A percentile compares a stretch with the other conserved stretches of the same genome.
These are phyloP conservation scores for Hephaestus fuliginosus DNA, from an alignment of 2,797 vertebrate genomes.

Conservation along the genomic window DNA sequence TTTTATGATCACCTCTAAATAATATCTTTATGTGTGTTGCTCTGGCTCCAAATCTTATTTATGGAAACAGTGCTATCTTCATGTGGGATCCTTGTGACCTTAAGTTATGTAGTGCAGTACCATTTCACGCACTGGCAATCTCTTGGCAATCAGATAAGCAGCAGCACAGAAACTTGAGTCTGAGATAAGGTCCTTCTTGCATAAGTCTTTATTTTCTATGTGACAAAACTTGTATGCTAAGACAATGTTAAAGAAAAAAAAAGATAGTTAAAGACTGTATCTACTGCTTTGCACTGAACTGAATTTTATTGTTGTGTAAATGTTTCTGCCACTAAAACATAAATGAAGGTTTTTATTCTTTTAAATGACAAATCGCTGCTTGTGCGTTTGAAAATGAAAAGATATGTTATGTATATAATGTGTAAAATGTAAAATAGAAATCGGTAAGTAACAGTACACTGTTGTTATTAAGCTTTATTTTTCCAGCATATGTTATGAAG, in stretches of 20 bases:
- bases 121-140: conserved; percentile 17
- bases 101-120: conserved; percentile 22
- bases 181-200: conserved; percentile 36
- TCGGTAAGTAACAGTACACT: background rate
- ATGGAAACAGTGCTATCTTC: conserved; percentile 16
- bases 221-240: background rate
- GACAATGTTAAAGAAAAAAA: background rate
- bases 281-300: background rate
- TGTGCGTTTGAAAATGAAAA: background rate
- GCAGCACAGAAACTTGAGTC: conserved; percentile 14
- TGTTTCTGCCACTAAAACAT: background rate
- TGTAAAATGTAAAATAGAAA: background rate
- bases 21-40: background rate
- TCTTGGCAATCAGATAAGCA: conserved; percentile 41
- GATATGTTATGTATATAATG: background rate
- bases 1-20: background rate
- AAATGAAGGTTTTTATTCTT: background rate
- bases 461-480: background rate
- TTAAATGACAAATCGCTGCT: background rate
- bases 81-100: conserved; percentile 27
- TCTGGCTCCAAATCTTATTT: conserved; percentile 16
- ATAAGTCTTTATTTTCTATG: conserved; percentile 13
- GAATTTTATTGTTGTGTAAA: background rate
- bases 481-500: background rate
- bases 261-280: background rate